These are phyloP conservation scores for Pimephales promelas DNA, from an alignment of 2,113 vertebrate species.

Conservation along the genomic window DNA sequence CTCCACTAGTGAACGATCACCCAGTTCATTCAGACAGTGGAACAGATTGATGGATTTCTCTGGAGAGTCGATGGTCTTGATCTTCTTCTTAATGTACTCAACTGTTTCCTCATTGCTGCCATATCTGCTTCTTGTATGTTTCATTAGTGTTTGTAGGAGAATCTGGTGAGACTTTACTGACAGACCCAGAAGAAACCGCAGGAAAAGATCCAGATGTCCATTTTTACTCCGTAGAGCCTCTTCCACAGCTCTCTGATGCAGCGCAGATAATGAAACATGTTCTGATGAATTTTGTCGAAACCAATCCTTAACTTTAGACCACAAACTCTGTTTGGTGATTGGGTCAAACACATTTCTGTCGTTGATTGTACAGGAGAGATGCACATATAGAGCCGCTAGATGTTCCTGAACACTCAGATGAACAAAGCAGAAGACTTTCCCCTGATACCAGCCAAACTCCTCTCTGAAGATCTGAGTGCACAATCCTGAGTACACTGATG, in stretches of 20 bases:
- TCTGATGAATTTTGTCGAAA: too few species aligned
- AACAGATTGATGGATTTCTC: conserved; percentile 2
- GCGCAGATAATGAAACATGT: neutral
- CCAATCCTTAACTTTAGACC: fast-evolving
- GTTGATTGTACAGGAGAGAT: neutral
- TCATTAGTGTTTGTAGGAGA: neutral
- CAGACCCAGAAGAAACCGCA: neutral
- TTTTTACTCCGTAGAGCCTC: neutral
- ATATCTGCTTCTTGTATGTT: neutral
- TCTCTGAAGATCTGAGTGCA: conserved; percentile 2
- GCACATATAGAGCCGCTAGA: conserved; percentile 2
- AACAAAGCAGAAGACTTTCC: neutral
- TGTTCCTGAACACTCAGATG: neutral
- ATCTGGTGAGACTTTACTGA: neutral
- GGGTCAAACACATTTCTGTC: neutral
- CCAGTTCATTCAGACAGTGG: conserved; percentile 16
- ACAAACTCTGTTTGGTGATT: neutral
- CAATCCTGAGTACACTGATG: conserved; percentile 1
- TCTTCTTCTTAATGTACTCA: neutral
- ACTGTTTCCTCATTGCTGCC: neutral
- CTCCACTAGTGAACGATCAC: conserved; percentile 4
- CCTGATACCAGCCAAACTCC: neutral
- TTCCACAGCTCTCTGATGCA: neutral
- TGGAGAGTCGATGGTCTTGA: neutral
- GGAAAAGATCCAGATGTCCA: neutral